phyloP scores from a whole-genome alignment of 2,888 invertebrate species.

The Drosophila borborema region DNA sequence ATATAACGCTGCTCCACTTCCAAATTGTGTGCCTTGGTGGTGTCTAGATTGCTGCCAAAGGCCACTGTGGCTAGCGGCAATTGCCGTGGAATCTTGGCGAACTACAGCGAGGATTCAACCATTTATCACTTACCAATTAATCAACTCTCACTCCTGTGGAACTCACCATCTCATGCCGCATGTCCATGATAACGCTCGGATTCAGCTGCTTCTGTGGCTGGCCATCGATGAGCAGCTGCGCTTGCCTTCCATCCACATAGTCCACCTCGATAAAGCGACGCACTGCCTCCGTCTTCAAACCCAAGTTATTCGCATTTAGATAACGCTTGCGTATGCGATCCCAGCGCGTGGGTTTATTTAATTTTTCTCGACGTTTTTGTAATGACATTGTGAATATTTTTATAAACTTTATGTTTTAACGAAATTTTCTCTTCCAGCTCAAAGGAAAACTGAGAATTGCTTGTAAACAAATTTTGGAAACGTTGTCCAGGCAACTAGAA shows the following conservation, averaged over 20 bases:
- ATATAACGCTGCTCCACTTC: slow-evolving; percentile 83
- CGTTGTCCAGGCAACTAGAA: slow-evolving; percentile 57
- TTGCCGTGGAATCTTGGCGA: slow-evolving; percentile 72
- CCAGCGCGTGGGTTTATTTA: slow-evolving; percentile 84
- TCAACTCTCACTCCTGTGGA: too few relatives aligned
- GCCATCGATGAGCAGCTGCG: slow-evolving; percentile 77
- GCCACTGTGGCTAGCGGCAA: slow-evolving; percentile 78
- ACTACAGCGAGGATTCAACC: slow-evolving; percentile 53
- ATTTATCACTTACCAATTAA: too few relatives aligned
- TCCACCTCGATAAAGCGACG: slow-evolving; percentile 83
- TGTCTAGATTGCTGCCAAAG: slow-evolving; percentile 67
- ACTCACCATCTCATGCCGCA: slow-evolving; percentile 84
- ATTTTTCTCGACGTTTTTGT: slow-evolving; percentile 66
- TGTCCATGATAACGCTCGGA: slow-evolving; percentile 84
- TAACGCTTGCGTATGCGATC: slow-evolving; percentile 84
- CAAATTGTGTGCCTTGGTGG: slow-evolving; percentile 82
- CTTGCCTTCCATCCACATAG: slow-evolving; percentile 79
- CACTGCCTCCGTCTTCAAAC: slow-evolving; percentile 80
- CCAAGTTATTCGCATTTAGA: slow-evolving; percentile 55
- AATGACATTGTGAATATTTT: slow-evolving; percentile 47
- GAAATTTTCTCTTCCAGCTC: background rate
- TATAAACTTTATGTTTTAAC: background rate
- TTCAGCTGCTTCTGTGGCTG: slow-evolving; percentile 61
- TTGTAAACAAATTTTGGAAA: slow-evolving; percentile 49
- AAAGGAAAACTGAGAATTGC: slow-evolving; percentile 12